Evolutionary conservation across 2,797 vertebrate genomes (phyloP).

Genomic region (Xyrichtys novacula): DNA sequence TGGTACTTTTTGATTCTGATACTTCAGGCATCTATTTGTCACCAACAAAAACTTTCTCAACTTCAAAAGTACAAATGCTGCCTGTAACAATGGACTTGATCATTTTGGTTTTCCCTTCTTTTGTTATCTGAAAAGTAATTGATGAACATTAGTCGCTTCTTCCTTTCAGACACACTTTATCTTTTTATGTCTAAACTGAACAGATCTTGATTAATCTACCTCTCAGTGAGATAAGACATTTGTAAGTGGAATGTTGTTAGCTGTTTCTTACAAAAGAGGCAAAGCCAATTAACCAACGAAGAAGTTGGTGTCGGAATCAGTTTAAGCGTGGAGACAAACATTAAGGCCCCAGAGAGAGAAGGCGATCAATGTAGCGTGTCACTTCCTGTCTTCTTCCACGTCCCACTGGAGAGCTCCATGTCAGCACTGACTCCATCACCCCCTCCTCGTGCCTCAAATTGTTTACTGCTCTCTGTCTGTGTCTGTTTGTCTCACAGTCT

Average conservation of each 20-base stretch:
- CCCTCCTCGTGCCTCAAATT: conserved; percentile 31
- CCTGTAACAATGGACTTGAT: no score
- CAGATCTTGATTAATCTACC: neutral
- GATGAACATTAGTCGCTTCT: no score
- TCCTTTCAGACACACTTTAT: neutral
- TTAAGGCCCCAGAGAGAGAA: conserved; percentile 41
- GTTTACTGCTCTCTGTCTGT: conserved; percentile 12
- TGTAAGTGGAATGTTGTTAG: conserved; percentile 34
- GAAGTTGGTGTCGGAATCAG: conserved; percentile 49
- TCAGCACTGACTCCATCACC: conserved; percentile 36
- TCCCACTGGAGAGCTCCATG: conserved; percentile 53
- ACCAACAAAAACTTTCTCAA: no score
- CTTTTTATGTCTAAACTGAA: conserved; percentile 1
- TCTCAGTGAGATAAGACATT: neutral
- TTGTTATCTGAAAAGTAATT: no score
- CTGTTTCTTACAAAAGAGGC: conserved; percentile 27
- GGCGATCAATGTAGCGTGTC: conserved; percentile 44
- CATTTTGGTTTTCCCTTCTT: no score
- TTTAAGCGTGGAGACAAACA: conserved; percentile 47
- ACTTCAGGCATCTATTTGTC: no score
- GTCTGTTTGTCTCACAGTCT: conserved; percentile 14
- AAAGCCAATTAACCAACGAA: conserved; percentile 60
- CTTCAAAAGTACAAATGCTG: no score
- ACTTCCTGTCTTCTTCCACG: conserved; percentile 47
- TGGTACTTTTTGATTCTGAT: no score